Base-by-base conservation (phyloP, 2,888 invertebrate species). In the Leistus spinibarbis region DNA sequence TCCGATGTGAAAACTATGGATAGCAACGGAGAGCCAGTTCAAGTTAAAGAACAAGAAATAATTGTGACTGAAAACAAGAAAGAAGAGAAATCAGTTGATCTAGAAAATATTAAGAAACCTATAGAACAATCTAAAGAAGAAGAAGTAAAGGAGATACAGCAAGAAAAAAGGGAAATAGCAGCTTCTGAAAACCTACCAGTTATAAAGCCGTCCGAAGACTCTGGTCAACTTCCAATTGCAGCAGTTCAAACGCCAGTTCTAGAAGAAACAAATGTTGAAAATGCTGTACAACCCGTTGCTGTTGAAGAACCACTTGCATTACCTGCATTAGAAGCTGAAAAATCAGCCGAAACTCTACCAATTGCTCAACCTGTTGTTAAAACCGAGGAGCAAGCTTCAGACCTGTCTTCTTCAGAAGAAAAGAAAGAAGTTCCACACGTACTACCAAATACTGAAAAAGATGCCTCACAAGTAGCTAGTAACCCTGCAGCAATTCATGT, bases 281-380 rank as follows among this genome's bases (percentile, higher is more conserved):
- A 72, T 72, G 74, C 78, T 16, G 78, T 76, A 60, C 80, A 80
- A 10, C 66, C 77, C 78, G 10, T 80, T 79, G 69, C 85, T 40
- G 80, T 83, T 17, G 85, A 86, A 76, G 80, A 80, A 77, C 80
- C 83, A 20, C 85, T 85, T 69, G 83, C 85, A 53, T 78, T 86
- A 9, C 86, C 86, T 79, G 85, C 87, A 80, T 7, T 85, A 7
- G 80, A 80, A 20, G 80, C 84, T n/a, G 85, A 86, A 74, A 80
- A 80, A 77, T 80, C 83, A 20, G 85, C 85, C 69, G 83, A 85
- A 27, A 78, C 86, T 10, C 86, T 86, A 79, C 85, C 87, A 80
- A 80, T 84, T 60, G 87, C 88, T 71, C 78, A 85, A 19, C 82
- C 83, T 3, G 82, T 86, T 1, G 82, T 81, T 20, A 78, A 78